Conservation (phyloP, 37 sponge, comb jelly and placozoan genomes). For the Aplysina aerophoba region DNA sequence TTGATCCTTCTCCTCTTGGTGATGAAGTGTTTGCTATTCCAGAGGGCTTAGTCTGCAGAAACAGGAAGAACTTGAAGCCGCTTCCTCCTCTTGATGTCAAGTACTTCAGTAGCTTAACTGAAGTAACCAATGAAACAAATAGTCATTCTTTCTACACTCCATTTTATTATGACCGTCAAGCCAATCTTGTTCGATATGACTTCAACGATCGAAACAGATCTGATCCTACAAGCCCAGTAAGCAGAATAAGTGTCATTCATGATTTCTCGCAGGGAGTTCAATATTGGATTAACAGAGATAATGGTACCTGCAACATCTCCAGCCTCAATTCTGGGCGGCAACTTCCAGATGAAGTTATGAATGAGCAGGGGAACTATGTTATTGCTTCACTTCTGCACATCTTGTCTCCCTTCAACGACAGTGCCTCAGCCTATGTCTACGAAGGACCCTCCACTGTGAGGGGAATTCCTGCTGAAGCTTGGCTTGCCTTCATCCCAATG, state of each 20-base stretch:
- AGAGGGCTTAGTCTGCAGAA: conserved; percentile 48
- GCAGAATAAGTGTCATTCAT: conserved; percentile 15
- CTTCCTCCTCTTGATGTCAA: conserved; percentile 14
- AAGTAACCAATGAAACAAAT: neutral
- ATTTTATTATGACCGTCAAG: neutral
- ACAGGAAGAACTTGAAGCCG: neutral
- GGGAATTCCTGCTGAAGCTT: conserved; percentile 60
- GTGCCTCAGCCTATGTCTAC: conserved; percentile 43
- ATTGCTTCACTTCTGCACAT: conserved; percentile 18
- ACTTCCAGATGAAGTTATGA: conserved; percentile 7
- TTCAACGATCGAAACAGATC: neutral
- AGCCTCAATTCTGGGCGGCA: neutral
- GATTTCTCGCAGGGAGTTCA: conserved; percentile 55
- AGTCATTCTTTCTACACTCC: neutral
- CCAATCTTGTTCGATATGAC: conserved; percentile 2
- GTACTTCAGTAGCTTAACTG: neutral
- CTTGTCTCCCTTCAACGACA: neutral
- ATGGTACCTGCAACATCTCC: conserved; percentile 21
- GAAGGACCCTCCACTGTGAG: conserved; percentile 68
- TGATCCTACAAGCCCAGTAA: too few species aligned
- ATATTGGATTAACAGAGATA: conserved; percentile 37
- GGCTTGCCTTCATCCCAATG: conserved; percentile 47
- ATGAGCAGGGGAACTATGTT: neutral
- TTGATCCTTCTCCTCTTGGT: conserved; percentile 41
- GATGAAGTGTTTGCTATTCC: conserved; percentile 54